Percentiles rank a stretch among this genome's conserved stretches.
Evolutionary conservation across 2,113 vertebrate species (phyloP).

Genomic region (Neofelis nebulosa): DNA sequence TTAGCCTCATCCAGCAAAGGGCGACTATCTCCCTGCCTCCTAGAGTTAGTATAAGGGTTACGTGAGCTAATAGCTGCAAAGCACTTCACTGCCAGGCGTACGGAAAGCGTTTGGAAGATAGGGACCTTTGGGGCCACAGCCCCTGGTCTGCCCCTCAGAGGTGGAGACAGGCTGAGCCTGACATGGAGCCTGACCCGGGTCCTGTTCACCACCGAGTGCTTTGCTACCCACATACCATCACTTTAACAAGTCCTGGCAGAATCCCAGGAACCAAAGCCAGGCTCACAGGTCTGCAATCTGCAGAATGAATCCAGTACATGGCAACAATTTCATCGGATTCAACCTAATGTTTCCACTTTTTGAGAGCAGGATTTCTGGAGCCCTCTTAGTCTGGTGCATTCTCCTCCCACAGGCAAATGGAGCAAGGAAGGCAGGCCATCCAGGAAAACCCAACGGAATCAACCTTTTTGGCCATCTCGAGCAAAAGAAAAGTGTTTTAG

Average conservation of each 20-base stretch:
- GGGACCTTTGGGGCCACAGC: background rate
- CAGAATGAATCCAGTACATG: background rate
- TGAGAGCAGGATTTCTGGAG: background rate
- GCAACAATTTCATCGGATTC: background rate
- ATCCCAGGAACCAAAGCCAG: background rate
- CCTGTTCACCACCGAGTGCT: background rate
- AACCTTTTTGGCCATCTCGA: background rate
- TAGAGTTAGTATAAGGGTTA: background rate
- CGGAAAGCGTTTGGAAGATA: background rate
- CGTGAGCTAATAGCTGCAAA: background rate
- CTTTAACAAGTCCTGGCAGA: background rate
- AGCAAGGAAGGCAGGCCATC: background rate
- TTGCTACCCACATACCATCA: background rate
- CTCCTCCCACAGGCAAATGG: background rate
- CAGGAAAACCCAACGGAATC: background rate
- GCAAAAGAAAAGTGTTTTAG: conserved; percentile 33
- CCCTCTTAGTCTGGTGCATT: background rate
- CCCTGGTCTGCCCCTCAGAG: background rate
- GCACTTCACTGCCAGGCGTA: background rate
- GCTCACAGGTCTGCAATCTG: background rate
- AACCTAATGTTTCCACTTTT: background rate
- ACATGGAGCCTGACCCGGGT: background rate
- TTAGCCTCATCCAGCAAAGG: background rate
- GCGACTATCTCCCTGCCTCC: background rate
- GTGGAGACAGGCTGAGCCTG: background rate